Evolutionary conservation across 2,888 invertebrate genomes (phyloP), one percentile per base, ranked within the genome.

Genomic region (Antheraea yamamai): DNA sequence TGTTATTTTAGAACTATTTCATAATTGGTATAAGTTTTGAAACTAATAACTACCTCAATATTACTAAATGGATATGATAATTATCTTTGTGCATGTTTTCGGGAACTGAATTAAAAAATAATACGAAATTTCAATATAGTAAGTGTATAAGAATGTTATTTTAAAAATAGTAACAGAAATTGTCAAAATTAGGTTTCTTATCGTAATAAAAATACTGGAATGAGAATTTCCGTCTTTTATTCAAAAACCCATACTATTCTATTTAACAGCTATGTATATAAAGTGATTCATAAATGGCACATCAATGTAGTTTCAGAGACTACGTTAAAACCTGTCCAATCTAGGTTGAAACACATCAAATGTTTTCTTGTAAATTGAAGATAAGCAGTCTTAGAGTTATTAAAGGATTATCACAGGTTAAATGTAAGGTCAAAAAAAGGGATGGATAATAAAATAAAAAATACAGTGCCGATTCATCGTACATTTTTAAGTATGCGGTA

Each of bases 31-130:
- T 95, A 94, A 94, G 94, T 95, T 94, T 92, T 91, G 92, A 93
- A 93, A 94, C 94, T 93, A 92, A 92, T 93, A 94, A 95, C 94
- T 95, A 95, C 95, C 95, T 95, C 95, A 95, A 93, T 94, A 93
- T 92, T 94, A 92, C 92, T 95, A 94, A 95, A 93, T 93, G 91
- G 91, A 92, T 93, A 92, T 92, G 90, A 93, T 93, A 92, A 93
- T 93, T 94, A 94, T 93, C 93, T 93, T 94, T 92, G 92, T 92
- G 92, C 93, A 94, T 94, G 92, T 91, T 94, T 93, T 94, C 92
- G 92, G 93, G 89, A 92, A 93, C 90, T 91, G 91, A 93, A 89
- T 89, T 89, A 84, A 87, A 66, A 64, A 66, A 26, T 7, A 90
- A 89, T 88, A 89, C 85, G 85, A 90, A 90, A 92, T 87, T 90